Evolutionary conservation across 2,888 invertebrate species (phyloP).

Genomic region (Sinhomidia bicolor): DNA sequence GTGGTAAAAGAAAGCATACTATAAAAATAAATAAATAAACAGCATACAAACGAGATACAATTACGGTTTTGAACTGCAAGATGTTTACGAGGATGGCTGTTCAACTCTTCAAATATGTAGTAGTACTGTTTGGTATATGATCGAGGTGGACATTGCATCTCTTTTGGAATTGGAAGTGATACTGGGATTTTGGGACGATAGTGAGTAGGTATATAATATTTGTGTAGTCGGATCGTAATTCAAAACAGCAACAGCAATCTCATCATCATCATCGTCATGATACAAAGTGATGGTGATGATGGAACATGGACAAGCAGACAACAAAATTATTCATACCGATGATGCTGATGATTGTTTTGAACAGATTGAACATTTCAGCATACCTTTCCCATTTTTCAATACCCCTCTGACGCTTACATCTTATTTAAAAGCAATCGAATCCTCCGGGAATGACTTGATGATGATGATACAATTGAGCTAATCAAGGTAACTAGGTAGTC

Average conservation of each 20-base stretch:
- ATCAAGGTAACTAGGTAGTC: constrained; percentile 40
- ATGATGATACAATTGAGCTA: constrained; percentile 40
- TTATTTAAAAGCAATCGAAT: background rate
- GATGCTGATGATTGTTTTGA: constrained; percentile 21
- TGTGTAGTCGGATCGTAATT: background rate
- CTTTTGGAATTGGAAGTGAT: constrained; percentile 37
- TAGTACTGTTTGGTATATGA: background rate
- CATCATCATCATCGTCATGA: background rate
- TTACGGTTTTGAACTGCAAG: constrained; percentile 26
- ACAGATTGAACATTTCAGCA: background rate
- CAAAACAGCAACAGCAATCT: background rate
- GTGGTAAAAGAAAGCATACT: constrained; percentile 41
- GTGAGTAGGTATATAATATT: background rate
- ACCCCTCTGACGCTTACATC: constrained; percentile 6
- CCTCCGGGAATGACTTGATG: background rate
- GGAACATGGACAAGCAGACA: background rate
- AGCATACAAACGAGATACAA: constrained; percentile 39
- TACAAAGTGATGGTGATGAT: constrained; percentile 2
- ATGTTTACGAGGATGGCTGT: constrained; percentile 16
- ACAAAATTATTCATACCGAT: background rate
- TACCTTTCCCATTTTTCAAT: background rate
- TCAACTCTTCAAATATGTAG: background rate
- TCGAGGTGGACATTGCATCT: constrained; percentile 36
- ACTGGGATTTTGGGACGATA: background rate
- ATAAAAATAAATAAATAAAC: constrained; percentile 56